A percentile compares a stretch with the other conserved stretches of the same genome.
phyloP scores from a whole-genome alignment of 2,797 vertebrate genomes.

The Acanthis flammea region DNA sequence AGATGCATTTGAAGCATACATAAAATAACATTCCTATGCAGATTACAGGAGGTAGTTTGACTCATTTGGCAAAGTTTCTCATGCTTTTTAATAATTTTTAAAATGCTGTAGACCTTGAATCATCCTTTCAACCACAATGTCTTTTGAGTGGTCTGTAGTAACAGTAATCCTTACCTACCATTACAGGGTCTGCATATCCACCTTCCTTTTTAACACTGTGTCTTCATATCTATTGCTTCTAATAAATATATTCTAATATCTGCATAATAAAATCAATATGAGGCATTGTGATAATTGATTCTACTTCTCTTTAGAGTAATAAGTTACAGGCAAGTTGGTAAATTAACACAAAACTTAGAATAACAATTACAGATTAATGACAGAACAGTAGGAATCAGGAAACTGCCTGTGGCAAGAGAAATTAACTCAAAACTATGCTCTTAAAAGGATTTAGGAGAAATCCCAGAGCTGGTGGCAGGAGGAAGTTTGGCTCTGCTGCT shows the following conservation, averaged over 20 bases:
- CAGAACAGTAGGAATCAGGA: not conserved
- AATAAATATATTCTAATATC: not conserved
- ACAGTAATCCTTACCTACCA: not conserved
- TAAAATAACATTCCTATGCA: constrained; percentile 28
- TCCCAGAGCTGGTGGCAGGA: not conserved
- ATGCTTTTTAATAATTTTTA: not conserved
- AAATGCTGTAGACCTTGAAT: not conserved
- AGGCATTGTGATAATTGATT: not conserved
- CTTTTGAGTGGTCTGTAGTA: not conserved
- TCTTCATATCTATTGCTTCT: not conserved
- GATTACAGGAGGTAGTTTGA: not conserved
- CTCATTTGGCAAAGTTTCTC: constrained; percentile 7
- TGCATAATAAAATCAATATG: not conserved
- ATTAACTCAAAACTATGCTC: not conserved
- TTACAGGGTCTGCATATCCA: not conserved
- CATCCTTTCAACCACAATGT: not conserved
- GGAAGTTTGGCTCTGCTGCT: not conserved
- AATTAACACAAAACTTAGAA: not conserved
- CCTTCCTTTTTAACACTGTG: not conserved
- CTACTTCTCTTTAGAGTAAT: not conserved
- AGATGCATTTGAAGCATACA: not conserved
- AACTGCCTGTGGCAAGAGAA: not conserved
- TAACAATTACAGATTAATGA: not conserved
- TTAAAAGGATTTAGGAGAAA: not conserved
- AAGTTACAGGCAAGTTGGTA: not conserved